Evolutionary conservation across 1,140 invertebrate genomes (phyloP), one percentile per base, ranked within the genome.

Genomic region (Drosophila erecta): DNA sequence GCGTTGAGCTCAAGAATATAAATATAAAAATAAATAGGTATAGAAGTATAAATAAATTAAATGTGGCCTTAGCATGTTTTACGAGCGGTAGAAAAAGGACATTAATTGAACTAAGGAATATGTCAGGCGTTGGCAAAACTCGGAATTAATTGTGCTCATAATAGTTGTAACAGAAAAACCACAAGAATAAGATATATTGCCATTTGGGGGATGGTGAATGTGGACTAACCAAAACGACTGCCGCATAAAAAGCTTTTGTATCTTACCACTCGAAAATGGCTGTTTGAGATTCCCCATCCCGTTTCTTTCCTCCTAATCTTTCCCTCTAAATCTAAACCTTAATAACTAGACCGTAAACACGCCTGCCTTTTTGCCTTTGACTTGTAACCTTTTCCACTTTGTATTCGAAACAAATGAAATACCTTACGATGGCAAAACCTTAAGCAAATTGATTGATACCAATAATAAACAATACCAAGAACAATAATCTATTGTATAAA

Each of bases 401-500:
- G 30, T 76, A 60, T 72, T 74, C 58, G 44, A 77, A 76, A 46
- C 50, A 41, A 53, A 62, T 54, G 46, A 50, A 70, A 70, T 56
- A 69, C 50, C 66, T 70, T 69, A 55, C 49, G 4, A 46, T n/a
- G 30, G 43, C 14, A 59, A 41, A 72, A 67, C 53, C 54, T 80
- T 57, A 70, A 59, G 61, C 43, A 72, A 41, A 47, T 75, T 43
- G 22, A 84, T 60, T 56, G 70, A 85, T 76, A 83, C 58, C 67
- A 75, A 77, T 83, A 89, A 69, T 43, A 84, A 75, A 89, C 71
- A 89, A 89, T 86, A 87, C 83, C 60, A 80, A 87, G 84, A 87
- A 87, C 84, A 87, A 87, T 87, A 87, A 87, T 87, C 84, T 87
- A 87, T 89, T 87, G 84, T 87, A 89, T 64, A 89, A 84, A 77